Base-by-base conservation (phyloP, 2,888 invertebrate species). In the Smittia aterrima region DNA sequence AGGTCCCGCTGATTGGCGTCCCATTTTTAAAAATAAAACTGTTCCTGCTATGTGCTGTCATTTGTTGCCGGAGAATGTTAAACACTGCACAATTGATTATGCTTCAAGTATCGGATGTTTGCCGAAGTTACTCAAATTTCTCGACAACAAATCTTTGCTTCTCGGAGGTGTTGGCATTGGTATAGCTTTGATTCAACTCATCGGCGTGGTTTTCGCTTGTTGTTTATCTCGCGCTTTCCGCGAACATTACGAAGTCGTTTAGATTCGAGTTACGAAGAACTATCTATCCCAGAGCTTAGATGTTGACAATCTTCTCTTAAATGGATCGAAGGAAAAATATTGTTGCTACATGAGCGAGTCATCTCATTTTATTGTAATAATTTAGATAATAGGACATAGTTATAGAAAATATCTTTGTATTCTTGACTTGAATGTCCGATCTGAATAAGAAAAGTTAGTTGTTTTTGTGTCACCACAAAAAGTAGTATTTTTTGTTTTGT, bases 151-250 rank as follows among this genome's bases (percentile, higher is more conserved):
- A 77, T 90, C 91, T 1, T 82, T 90, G 47, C 85, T 91, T 75
- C 87, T 97, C 75, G 95, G 92, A 13, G 92, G 91, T 1, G 91
- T 94, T 7, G 95, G 92, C 1, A 85, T 95, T 73, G 92, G 92
- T 16, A 89, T 97, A 64, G 95, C 95, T 75, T 85, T 91, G 76
- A 87, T 95, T 76, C 96, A 97, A 91, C 95, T 96, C 83, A 82
- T 96, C 79, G 96, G 96, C 67, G 92, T 96, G 74, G 85, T 94
- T 76, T 96, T 95, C 82, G 94, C 97, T 32, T 97, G 96, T 86
- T 93, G 93, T 82, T 86, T 98, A 83, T 96, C 94, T 77, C 90
- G 95, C 80, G 93, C 95, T 78, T 95, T 98, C 81, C 92, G 93
- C 81, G 92, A 91, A 83, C 95, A 94, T 82, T 96, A 96, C 84